Evolutionary conservation across 2,888 invertebrate species (phyloP), one percentile per base, ranked within the genome.

Genomic region (Ophion obscuratus): DNA sequence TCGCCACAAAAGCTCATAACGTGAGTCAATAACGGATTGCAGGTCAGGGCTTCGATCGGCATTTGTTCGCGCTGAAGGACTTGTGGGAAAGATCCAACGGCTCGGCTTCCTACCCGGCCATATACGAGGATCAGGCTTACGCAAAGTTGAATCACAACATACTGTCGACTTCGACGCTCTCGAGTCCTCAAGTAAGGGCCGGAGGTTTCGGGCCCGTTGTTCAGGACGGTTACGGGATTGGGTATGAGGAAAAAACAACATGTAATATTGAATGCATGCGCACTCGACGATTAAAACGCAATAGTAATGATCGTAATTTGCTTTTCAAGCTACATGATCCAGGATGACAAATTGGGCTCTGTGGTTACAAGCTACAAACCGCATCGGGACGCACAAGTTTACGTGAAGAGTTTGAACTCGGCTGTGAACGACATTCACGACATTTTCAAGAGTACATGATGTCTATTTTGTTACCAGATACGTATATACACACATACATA

Each of bases 191-290:
- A 78, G 96, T 99, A 14, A 94, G 96, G 91, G 97, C 97, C 36
- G 99, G 99, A 40, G 98, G 98, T 0, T 99, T 99, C 95, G 99
- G 98, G 0, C 99, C 99, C 0, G 99, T 99, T 9, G 97, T 97
- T 0, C 94, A 95, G 76, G 97, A 99, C 95, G 99, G 99, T 6
- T 97, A 97, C 93, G 99, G 99, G 64, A 96, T 99, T 89, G 99
- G 97, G 96, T 99, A 96, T 95, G 57, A 14, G 5, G 24, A 70
- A 20, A 70, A 70, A n/a, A 27, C 44, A 53, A 44, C 68, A 20
- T 53, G 70, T 62, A 75, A 82, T 62, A 24, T 71, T 71, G 20
- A 70, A 24, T 71, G 17, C 20, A 31, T 10, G 24, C 74, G 40
- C 40, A 36, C 11, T 31, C 31, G 6, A 20, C 47, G n/a, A 76